phyloP scores from a whole-genome alignment of 2,797 vertebrate species.

The Philypnodon macrostomus region DNA sequence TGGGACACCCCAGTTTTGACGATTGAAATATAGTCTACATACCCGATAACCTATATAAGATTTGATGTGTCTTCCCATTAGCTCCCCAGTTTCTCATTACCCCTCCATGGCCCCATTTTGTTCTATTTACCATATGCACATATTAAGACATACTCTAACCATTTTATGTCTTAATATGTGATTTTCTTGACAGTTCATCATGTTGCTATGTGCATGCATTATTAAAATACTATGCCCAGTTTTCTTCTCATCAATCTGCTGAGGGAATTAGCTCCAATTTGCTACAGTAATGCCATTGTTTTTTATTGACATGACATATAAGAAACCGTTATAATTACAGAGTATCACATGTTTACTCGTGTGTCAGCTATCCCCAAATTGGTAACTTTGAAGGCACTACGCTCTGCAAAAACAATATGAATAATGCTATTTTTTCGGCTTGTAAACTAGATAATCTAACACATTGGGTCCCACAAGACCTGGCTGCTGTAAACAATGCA shows the following conservation, averaged over 20 bases:
- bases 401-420: neutral
- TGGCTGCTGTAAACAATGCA: constrained; percentile 1
- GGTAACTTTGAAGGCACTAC: neutral
- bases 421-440: neutral
- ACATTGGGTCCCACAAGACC: neutral
- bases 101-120: constrained; percentile 58
- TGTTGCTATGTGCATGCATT: constrained; percentile 24
- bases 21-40: too few relatives aligned
- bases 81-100: constrained; percentile 68
- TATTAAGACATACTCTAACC: constrained; percentile 41
- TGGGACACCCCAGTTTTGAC: too few relatives aligned
- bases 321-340: constrained; percentile 3
- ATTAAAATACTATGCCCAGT: constrained; percentile 11
- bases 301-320: constrained; percentile 21
- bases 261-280: constrained; percentile 30
- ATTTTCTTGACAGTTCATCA: constrained; percentile 57
- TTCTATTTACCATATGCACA: constrained; percentile 57
- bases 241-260: constrained; percentile 15
- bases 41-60: too few relatives aligned
- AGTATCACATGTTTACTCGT: neutral
- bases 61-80: constrained; percentile 76
- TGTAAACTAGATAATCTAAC: constrained; percentile 11
- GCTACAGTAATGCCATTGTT: constrained; percentile 16
- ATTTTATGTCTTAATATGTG: constrained; percentile 46
- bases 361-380: neutral